These are phyloP conservation scores for Tachysurus fulvidraco DNA, from an alignment of 2,113 vertebrate species.

Conservation along the genomic window DNA sequence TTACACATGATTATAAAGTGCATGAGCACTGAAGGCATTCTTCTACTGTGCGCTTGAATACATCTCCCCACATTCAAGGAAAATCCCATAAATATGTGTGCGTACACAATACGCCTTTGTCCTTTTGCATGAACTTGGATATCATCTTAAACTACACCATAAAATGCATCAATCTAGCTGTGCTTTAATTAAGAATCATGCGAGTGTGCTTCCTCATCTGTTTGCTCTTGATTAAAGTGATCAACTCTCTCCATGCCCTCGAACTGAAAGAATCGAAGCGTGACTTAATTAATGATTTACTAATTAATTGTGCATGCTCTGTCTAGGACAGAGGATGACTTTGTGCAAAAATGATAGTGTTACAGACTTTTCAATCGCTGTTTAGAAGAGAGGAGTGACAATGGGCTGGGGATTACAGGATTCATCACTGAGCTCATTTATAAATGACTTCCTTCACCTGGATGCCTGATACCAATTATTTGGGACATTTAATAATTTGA, in stretches of 20 bases:
- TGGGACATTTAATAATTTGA: neutral
- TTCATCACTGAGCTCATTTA: neutral
- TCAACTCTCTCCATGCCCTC: constrained; percentile 53
- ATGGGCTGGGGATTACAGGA: neutral
- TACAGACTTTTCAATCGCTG: constrained; percentile 7
- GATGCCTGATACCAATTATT: neutral
- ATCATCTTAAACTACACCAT: constrained; percentile 12
- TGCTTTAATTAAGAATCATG: constrained; percentile 53
- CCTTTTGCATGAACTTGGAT: constrained; percentile 11
- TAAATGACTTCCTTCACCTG: neutral
- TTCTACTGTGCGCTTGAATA: constrained; percentile 1
- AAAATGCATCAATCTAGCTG: constrained; percentile 29
- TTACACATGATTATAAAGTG: constrained; percentile 46
- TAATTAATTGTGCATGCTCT: constrained; percentile 59
- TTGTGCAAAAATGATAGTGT: constrained; percentile 44
- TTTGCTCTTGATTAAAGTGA: constrained; percentile 57
- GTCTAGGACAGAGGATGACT: constrained; percentile 55
- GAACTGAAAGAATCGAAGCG: constrained; percentile 54
- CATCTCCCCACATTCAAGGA: neutral
- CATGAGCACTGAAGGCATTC: constrained; percentile 19
- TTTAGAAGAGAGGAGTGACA: neutral
- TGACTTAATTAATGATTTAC: constrained; percentile 59
- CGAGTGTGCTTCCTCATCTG: constrained; percentile 50
- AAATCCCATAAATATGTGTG: neutral
- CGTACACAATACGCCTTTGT: constrained; percentile 25